Evolutionary conservation across 2,113 vertebrate genomes (phyloP).

Genomic region (Microtus richardsoni): DNA sequence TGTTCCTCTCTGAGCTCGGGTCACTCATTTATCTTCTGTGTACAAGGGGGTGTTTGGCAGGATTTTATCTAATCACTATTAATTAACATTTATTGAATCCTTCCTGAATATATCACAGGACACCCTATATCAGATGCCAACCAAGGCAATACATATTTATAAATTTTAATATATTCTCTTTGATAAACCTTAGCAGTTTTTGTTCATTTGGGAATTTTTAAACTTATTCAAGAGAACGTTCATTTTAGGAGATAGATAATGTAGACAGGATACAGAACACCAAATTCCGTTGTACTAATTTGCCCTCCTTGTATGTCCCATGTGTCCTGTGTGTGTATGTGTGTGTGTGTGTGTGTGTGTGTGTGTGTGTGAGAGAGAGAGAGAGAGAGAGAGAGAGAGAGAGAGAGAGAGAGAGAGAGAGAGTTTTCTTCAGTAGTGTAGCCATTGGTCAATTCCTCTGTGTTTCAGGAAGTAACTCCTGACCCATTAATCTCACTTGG

Average conservation of each 20-base stretch:
- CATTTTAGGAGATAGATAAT: background rate
- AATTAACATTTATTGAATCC: constrained; percentile 65
- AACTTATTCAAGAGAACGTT: background rate
- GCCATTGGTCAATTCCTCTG: background rate
- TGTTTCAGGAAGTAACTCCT: background rate
- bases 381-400: no score
- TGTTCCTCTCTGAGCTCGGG: constrained; percentile 22
- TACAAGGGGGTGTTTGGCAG: constrained; percentile 12
- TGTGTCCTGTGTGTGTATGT: background rate
- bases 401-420: no score
- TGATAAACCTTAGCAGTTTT: background rate
- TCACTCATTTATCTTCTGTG: constrained; percentile 63
- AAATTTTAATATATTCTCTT: background rate
- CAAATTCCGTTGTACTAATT: background rate
- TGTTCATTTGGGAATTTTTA: background rate
- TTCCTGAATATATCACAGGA: constrained; percentile 46
- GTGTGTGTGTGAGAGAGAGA: background rate
- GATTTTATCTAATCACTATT: constrained; percentile 58
- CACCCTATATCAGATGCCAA: background rate
- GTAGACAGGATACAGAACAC: background rate
- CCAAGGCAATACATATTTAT: constrained; percentile 26
- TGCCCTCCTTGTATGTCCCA: background rate
- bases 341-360: background rate
- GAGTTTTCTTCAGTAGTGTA: background rate
- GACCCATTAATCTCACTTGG: background rate